Conservation (phyloP, 2,888 invertebrate species). For the Stratiomys singularior region DNA sequence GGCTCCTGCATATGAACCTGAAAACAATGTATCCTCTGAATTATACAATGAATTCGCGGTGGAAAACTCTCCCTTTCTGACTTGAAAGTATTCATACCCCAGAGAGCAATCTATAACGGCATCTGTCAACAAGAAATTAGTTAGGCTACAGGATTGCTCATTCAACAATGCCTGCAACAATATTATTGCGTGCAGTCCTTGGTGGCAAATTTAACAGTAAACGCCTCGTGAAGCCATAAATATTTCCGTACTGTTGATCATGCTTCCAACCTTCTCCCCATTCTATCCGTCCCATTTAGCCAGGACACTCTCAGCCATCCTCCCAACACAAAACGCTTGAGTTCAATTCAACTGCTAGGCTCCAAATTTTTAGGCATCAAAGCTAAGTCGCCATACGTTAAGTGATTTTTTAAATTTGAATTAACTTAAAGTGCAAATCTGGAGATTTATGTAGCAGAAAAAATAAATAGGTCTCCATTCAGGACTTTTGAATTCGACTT, state of each 20-base stretch:
- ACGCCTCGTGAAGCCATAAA: slow-evolving; percentile 50
- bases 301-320: not conserved
- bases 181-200: slow-evolving; percentile 10
- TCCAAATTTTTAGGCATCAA: not conserved
- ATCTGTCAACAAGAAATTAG: slow-evolving; percentile 43
- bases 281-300: slow-evolving; percentile 40
- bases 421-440: slow-evolving; percentile 46
- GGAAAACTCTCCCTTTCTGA: not conserved
- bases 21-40: too few species aligned
- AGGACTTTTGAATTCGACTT: not conserved
- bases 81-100: slow-evolving; percentile 30
- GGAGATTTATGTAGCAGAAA: slow-evolving; percentile 51
- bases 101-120: slow-evolving; percentile 42
- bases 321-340: slow-evolving; percentile 21
- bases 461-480: slow-evolving; percentile 36
- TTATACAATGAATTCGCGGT: too few species aligned
- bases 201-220: slow-evolving; percentile 46
- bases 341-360: slow-evolving; percentile 46
- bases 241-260: slow-evolving; percentile 52
- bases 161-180: not conserved
- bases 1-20: too few species aligned
- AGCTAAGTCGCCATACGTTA: slow-evolving; percentile 38
- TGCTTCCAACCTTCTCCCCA: slow-evolving; percentile 15
- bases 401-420: slow-evolving; percentile 48
- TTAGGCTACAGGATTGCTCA: slow-evolving; percentile 40